Evolutionary conservation across 2,797 vertebrate species (phyloP).

Genomic region (Masticophis lateralis): DNA sequence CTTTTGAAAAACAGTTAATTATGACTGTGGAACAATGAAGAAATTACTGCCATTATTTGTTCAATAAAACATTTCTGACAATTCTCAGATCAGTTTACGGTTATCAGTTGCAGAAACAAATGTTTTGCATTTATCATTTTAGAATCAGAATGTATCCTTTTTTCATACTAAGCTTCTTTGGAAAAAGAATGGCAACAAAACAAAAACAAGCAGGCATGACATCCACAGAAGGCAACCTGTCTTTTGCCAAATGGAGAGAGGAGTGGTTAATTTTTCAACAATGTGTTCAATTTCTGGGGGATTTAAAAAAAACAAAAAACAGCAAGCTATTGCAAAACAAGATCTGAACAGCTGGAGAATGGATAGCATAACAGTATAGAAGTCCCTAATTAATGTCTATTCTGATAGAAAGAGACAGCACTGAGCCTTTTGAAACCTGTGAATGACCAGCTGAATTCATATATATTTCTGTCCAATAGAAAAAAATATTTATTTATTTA

Average conservation of each 20-base stretch:
- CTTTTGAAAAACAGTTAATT: neutral
- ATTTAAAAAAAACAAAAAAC: no score
- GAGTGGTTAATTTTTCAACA: neutral
- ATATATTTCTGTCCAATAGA: neutral
- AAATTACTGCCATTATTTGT: neutral
- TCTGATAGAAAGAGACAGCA: neutral
- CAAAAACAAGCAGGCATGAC: neutral
- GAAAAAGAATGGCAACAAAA: neutral
- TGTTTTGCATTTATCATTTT: neutral
- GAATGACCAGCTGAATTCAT: neutral
- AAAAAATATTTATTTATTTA: neutral
- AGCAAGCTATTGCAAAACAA: neutral
- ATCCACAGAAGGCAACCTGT: neutral
- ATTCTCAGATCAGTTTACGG: neutral
- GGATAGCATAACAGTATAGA: neutral
- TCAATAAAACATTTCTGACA: neutral
- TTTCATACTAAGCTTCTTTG: neutral
- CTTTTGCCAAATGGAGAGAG: neutral
- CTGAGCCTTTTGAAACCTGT: neutral
- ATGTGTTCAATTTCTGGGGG: neutral
- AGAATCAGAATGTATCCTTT: neutral
- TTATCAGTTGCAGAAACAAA: neutral
- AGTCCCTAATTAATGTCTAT: neutral
- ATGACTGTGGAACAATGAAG: neutral
- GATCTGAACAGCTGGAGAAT: neutral